These are phyloP conservation scores for Aplysina aerophoba DNA, from an alignment of 37 sponge, comb jelly and placozoan species.

Conservation along the genomic window DNA sequence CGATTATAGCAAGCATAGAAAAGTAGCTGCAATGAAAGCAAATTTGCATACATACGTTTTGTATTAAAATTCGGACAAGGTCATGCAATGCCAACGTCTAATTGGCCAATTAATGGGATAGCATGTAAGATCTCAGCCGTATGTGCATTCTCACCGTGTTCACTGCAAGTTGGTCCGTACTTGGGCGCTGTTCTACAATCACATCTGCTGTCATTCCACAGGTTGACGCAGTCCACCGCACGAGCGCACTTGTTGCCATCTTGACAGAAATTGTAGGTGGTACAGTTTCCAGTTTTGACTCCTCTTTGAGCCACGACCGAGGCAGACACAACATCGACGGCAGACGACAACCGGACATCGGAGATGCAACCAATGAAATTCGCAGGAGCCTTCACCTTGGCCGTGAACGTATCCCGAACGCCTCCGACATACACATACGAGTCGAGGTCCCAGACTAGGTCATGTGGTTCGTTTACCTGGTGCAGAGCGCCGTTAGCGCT, in stretches of 20 bases:
- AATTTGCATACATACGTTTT: too few species aligned
- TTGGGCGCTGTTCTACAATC: not conserved
- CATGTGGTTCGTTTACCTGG: not conserved
- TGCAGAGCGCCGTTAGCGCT: not conserved
- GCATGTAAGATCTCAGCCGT: too few species aligned
- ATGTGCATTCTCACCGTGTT: not conserved
- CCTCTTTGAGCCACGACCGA: not conserved
- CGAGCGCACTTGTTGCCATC: not conserved
- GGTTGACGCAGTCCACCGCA: not conserved
- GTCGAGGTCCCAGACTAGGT: conserved; percentile 1
- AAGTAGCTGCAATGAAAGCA: too few species aligned
- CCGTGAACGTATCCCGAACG: not conserved
- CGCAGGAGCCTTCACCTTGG: not conserved
- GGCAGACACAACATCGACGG: not conserved
- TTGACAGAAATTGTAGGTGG: not conserved
- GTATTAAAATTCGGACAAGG: too few species aligned
- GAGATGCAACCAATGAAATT: conserved; percentile 14
- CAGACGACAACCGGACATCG: not conserved
- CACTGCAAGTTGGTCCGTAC: not conserved
- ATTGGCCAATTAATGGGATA: too few species aligned
- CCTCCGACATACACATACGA: not conserved
- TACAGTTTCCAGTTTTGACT: not conserved
- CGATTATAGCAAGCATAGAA: too few species aligned
- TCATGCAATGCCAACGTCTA: too few species aligned
- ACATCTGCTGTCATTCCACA: conserved; percentile 5